These are phyloP conservation scores for Tridacna crocea DNA, from an alignment of 2,888 invertebrate species.

Conservation along the genomic window DNA sequence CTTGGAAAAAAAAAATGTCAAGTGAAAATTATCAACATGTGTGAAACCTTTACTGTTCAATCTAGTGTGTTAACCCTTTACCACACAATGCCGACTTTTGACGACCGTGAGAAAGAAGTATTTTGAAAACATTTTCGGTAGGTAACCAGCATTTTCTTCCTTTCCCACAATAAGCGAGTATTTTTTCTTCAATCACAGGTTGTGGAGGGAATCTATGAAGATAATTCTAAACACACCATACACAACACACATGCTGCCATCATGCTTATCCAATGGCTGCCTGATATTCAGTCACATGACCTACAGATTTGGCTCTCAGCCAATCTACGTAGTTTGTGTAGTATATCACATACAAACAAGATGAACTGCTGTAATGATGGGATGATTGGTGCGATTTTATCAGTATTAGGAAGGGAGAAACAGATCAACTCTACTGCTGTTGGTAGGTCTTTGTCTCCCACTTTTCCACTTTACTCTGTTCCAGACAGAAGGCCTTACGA, in stretches of 20 bases:
- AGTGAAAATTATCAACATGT: too few relatives aligned
- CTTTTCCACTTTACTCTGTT: too few relatives aligned
- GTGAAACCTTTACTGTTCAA: too few relatives aligned
- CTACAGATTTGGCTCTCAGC: slow-evolving; percentile 85
- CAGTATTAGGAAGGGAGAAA: slow-evolving; percentile 84
- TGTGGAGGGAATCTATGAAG: slow-evolving; percentile 71
- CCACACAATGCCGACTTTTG: too few relatives aligned
- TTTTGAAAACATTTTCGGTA: too few relatives aligned
- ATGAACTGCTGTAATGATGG: slow-evolving; percentile 86
- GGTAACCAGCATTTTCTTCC: too few relatives aligned
- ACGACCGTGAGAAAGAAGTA: too few relatives aligned
- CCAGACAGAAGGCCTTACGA: too few relatives aligned
- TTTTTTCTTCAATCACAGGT: slow-evolving; percentile 61
- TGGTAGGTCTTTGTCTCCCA: slow-evolving; percentile 67
- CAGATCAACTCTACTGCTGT: slow-evolving; percentile 84
- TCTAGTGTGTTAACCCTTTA: too few relatives aligned
- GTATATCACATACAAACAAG: slow-evolving; percentile 84
- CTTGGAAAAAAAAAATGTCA: too few relatives aligned
- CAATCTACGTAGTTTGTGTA: slow-evolving; percentile 80
- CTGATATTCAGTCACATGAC: slow-evolving; percentile 83
- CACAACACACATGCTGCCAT: slow-evolving; percentile 85
- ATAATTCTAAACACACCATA: slow-evolving; percentile 71
- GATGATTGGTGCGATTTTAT: slow-evolving; percentile 85
- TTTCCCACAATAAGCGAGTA: not conserved
- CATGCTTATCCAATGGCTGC: slow-evolving; percentile 86